phyloP scores from a whole-genome alignment of 1,140 invertebrate species.

The Tetramorium parvispinum region DNA sequence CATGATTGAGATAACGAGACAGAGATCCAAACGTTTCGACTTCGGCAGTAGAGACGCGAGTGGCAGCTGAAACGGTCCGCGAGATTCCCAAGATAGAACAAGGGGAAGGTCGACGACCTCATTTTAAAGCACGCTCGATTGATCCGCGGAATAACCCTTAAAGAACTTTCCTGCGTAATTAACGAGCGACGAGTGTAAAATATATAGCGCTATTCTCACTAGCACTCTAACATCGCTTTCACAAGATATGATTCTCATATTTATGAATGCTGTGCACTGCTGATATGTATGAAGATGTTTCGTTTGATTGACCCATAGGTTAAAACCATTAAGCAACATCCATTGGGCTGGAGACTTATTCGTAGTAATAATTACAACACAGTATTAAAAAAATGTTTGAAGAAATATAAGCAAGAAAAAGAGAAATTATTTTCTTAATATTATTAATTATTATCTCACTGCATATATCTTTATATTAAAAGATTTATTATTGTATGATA shows the following conservation, averaged over 20 bases:
- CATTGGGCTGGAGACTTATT: slow-evolving; percentile 13
- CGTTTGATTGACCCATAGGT: slow-evolving; percentile 38
- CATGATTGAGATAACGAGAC: slow-evolving; percentile 65
- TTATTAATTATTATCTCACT: neutral
- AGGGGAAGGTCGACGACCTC: slow-evolving; percentile 39
- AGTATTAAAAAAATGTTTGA: neutral
- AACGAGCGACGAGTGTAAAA: slow-evolving; percentile 31
- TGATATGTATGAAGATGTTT: slow-evolving; percentile 30
- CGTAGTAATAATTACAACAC: slow-evolving; percentile 16
- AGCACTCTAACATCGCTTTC: slow-evolving; percentile 1
- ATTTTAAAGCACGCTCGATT: slow-evolving; percentile 42
- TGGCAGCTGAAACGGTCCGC: slow-evolving; percentile 6
- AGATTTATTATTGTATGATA: no score
- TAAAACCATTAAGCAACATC: slow-evolving; percentile 43
- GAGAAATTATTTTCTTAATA: slow-evolving; percentile 25
- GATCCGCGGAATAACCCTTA: slow-evolving; percentile 9
- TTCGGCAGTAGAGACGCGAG: slow-evolving; percentile 56
- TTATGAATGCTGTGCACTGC: slow-evolving; percentile 12
- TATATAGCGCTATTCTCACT: slow-evolving; percentile 36
- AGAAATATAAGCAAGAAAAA: neutral
- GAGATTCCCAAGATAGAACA: slow-evolving; percentile 49
- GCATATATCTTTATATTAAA: neutral
- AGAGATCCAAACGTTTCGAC: slow-evolving; percentile 58
- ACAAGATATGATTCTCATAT: slow-evolving; percentile 42
- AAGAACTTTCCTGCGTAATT: slow-evolving; percentile 8